Base-by-base conservation (phyloP, 2,797 vertebrate genomes). In the Sebastes trivittatus region DNA sequence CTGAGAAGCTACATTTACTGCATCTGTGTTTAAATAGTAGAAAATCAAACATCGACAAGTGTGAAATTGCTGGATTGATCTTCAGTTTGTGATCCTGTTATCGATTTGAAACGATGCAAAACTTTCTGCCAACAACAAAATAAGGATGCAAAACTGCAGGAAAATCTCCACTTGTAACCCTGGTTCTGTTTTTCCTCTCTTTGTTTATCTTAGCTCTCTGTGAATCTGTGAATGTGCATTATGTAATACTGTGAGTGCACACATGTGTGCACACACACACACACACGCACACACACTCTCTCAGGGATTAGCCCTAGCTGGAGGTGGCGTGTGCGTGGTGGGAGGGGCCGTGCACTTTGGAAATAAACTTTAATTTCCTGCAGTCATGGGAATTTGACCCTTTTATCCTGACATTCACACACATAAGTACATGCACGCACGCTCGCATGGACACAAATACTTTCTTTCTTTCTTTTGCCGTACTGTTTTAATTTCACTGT, bases 291-390 rank as follows among this genome's bases (percentile, higher is more conserved):
- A 73, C 79, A 60, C 56, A 23, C 60, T 54, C 62, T 27, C 63
- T 56, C 7, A 70, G 36, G 81, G 87, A 84, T 90, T 69, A 89
- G 69, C 61, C 36, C 63, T 38, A 65, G 82, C 86, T 85, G 77
- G 75, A 36, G 72, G 84, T 80, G 81, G 80, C 62, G 68, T 92
- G 90, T 90, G 89, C 80, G 67, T 20, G 29, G 9, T 67, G 87
- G 85, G 88, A 85, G 81, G 83, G 78, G 63, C 64, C 3, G 11
- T 46, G 62, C 25, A 20, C 87, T 88, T 90, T 94, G 85, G 90
- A 95, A 95, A 95, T 93, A 95, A 96, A 94, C 93, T 91, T 91
- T 93, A 92, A 95, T 96, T 96, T 96, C 95, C 95, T 94, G 93
- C 81, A 94, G 92, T 93, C 93, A 84, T 95, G 95, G 88, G 95